Evolutionary conservation across 2,113 vertebrate genomes (phyloP), one percentile per base, ranked within the genome.

Genomic region (Halichoeres trimaculatus): DNA sequence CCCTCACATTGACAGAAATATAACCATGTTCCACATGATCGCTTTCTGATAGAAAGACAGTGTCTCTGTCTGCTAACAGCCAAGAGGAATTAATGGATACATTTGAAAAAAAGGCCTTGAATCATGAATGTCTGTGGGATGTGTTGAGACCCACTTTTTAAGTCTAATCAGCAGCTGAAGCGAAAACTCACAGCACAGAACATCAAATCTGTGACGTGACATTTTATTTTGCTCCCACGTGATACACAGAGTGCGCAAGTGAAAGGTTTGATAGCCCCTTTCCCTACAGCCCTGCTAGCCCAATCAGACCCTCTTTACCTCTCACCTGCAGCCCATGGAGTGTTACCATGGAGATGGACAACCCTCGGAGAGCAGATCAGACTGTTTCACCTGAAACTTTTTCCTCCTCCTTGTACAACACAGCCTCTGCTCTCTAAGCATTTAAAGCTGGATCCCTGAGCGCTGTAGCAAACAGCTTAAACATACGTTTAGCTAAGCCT

Each of bases 261-360:
- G 34, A 77, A 78, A 69, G 24, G 48, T 78, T 78, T 69, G 63
- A 83, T 47, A 75, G 69, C 72, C 67, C 70, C 75, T 35, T 78
- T 88, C 88, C 62, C 83, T 92, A 89, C 89, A 93, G 91, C 92
- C 86, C 89, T 90, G 89, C 87, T 88, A 66, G 77, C 81, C 76
- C 85, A 74, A 72, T 84, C 80, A 81, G 83, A 81, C 78, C 77
- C 70, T 50, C 52, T 86, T 87, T 87, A 80, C 78, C 79, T 83
- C 78, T 80, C 85, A 91, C 90, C 87, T 81, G 67, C 87, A 90
- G 85, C 93, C 94, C 93, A 93, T 94, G 92, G 92, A 85, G 85
- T 85, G 90, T 92, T 87, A 81, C 94, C 94, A 95, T 95, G 94
- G 95, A 95, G 94, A 96, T 88, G 90, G 94, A 92, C 94, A 95